Evolutionary conservation across 2,888 invertebrate species (phyloP).

Genomic region (Tetranychus piercei): DNA sequence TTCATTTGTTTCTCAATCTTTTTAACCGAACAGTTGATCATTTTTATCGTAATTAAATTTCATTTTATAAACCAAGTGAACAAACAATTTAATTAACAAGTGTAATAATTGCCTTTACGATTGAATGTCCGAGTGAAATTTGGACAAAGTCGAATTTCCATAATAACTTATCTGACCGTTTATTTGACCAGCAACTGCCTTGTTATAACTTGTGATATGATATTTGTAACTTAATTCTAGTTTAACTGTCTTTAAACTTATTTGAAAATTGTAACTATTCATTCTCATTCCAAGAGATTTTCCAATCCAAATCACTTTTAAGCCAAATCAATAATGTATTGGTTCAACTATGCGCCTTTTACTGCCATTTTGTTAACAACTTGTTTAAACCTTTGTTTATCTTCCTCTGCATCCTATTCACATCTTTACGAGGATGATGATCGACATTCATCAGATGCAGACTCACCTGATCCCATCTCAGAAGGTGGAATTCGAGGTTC

Average conservation of each 20-base stretch:
- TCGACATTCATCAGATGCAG: background rate
- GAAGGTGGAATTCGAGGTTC: background rate
- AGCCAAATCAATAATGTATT: background rate
- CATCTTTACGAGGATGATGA: slow-evolving; percentile 1
- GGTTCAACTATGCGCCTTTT: background rate
- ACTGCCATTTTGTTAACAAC: background rate
- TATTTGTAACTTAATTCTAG: background rate
- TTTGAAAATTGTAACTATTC: background rate
- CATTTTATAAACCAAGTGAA: background rate
- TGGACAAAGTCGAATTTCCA: too few species aligned
- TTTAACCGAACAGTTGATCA: background rate
- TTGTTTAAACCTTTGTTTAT: background rate
- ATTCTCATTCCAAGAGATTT: background rate
- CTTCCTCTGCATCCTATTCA: background rate
- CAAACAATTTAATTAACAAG: background rate
- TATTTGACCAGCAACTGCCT: background rate
- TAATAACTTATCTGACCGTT: too few species aligned
- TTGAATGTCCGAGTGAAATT: background rate
- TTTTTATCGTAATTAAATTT: background rate
- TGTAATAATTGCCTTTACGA: background rate
- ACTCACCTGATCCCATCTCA: background rate
- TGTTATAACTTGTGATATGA: background rate
- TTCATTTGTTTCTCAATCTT: background rate
- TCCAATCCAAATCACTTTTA: background rate
- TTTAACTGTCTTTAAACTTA: background rate